phyloP scores from a whole-genome alignment of 2,888 invertebrate species.

The Anticlea derivata region DNA sequence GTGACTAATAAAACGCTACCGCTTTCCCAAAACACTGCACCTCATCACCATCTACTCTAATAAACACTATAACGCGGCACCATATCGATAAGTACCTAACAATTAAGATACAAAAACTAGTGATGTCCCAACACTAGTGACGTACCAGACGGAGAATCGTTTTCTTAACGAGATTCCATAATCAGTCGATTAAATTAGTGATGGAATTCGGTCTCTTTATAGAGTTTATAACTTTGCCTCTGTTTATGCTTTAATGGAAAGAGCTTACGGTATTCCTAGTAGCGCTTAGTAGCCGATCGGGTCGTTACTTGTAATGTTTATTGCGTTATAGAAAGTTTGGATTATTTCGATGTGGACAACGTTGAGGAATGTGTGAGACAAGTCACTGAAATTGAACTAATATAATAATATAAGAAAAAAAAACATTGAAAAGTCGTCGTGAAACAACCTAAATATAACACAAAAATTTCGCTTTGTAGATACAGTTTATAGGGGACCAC shows the following conservation, averaged over 20 bases:
- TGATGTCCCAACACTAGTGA: constrained; percentile 46
- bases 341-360: no score
- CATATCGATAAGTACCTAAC: constrained; percentile 62
- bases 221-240: constrained; percentile 22
- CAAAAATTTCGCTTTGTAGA: no score
- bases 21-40: constrained; percentile 1
- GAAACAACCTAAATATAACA: no score
- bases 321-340: constrained; percentile 1
- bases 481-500: no score
- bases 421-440: no score
- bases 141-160: constrained; percentile 32
- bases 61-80: constrained; percentile 7
- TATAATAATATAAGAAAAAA: no score
- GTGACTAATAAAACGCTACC: not conserved
- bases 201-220: constrained; percentile 34
- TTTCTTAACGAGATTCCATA: constrained; percentile 39
- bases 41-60: constrained; percentile 8
- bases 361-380: no score
- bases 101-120: constrained; percentile 58
- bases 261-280: constrained; percentile 29
- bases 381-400: no score
- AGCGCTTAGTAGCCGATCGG: constrained; percentile 19
- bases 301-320: constrained; percentile 23
- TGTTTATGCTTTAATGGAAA: constrained; percentile 30
- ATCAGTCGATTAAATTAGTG: constrained; percentile 42